A percentile compares a stretch with the other conserved stretches of the same genome.
phyloP scores from a whole-genome alignment of 2,888 invertebrate species.

The Eupeodes luniger region DNA sequence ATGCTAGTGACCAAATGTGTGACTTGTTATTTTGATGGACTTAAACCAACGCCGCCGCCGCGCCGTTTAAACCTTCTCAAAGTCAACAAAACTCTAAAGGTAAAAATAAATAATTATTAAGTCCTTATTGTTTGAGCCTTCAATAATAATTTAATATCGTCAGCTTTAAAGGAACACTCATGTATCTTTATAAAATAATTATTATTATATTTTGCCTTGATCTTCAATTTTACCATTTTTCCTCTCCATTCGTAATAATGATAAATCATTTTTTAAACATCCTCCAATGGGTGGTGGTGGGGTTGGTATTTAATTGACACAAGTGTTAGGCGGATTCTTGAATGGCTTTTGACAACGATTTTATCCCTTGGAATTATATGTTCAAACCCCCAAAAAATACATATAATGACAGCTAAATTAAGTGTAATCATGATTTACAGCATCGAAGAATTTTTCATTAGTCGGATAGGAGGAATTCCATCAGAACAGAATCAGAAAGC shows the following conservation, averaged over 20 bases:
- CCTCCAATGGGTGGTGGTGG: slow-evolving; percentile 26
- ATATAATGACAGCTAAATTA: slow-evolving; percentile 74
- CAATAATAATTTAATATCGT: too few species aligned
- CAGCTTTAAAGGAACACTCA: too few species aligned
- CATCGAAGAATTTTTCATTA: slow-evolving; percentile 76
- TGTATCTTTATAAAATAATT: too few species aligned
- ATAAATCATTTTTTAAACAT: slow-evolving; percentile 43
- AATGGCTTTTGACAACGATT: slow-evolving; percentile 45
- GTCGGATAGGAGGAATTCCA: slow-evolving; percentile 61
- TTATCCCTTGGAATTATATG: slow-evolving; percentile 47
- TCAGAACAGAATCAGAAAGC: not conserved
- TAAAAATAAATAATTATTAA: too few species aligned
- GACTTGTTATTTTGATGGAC: too few species aligned
- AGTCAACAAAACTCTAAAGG: too few species aligned
- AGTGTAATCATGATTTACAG: slow-evolving; percentile 78
- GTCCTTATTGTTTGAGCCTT: too few species aligned
- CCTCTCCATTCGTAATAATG: slow-evolving; percentile 23
- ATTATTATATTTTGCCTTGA: too few species aligned
- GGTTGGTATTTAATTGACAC: slow-evolving; percentile 58
- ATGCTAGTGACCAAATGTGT: too few species aligned
- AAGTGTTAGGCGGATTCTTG: slow-evolving; percentile 61
- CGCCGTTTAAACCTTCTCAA: too few species aligned
- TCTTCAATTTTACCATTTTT: too few species aligned
- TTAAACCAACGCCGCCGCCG: too few species aligned
- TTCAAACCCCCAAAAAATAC: slow-evolving; percentile 58